Conservation (phyloP, 2,888 invertebrate species). For the Rosalia funebris region DNA sequence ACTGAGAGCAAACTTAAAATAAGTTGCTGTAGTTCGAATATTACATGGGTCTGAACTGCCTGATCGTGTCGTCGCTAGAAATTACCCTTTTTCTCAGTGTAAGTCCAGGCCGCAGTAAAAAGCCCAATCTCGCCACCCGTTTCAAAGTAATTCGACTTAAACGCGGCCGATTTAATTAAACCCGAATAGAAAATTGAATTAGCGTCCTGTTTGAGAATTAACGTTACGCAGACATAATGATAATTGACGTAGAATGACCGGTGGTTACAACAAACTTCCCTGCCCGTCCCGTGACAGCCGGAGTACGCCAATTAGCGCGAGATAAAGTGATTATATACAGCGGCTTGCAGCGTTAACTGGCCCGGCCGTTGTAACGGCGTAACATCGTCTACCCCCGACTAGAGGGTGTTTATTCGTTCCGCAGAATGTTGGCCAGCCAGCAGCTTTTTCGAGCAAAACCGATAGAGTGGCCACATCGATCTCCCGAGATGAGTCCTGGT, state of each 20-base stretch:
- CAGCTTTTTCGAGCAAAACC: no score
- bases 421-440: no score
- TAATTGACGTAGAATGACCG: slow-evolving; percentile 28
- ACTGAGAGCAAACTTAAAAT: not conserved
- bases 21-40: no score
- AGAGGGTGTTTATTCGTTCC: no score
- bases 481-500: no score
- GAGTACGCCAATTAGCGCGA: slow-evolving; percentile 55
- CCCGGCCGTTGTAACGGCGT: no score
- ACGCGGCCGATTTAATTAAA: not conserved
- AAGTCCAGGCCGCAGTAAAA: not conserved
- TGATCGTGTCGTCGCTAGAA: not conserved
- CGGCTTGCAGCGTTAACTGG: slow-evolving; percentile 35
- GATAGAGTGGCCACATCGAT: no score
- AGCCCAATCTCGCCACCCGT: not conserved
- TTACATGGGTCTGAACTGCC: no score
- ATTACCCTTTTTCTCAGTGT: not conserved
- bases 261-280: slow-evolving; percentile 17
- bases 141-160: not conserved
- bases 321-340: slow-evolving; percentile 56
- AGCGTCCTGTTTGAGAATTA: slow-evolving; percentile 19
- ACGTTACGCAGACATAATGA: slow-evolving; percentile 9
- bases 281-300: slow-evolving; percentile 45
- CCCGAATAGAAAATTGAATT: slow-evolving; percentile 15
- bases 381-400: no score